Evolutionary conservation across 2,113 vertebrate species (phyloP).

Genomic region (Onychostoma macrolepis): DNA sequence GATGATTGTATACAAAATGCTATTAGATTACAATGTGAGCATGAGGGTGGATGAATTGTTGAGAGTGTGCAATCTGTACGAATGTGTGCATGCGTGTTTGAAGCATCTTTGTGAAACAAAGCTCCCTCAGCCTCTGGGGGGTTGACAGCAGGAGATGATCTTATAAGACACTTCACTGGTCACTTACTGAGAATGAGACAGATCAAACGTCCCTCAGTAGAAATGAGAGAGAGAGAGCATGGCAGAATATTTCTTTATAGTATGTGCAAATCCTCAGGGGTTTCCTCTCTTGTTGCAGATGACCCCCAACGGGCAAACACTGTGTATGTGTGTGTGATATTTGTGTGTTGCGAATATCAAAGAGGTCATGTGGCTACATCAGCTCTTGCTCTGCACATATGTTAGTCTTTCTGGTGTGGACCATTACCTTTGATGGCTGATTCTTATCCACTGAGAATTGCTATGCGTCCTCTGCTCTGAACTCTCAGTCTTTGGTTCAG

Average conservation of each 20-base stretch:
- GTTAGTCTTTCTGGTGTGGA: conserved; percentile 62
- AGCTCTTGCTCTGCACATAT: conserved; percentile 56
- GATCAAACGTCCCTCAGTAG: conserved; percentile 45
- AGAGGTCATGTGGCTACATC: conserved; percentile 39
- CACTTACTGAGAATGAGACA: conserved; percentile 58
- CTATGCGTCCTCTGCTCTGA: conserved; percentile 44
- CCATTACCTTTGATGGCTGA: conserved; percentile 65
- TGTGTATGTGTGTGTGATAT: conserved; percentile 11
- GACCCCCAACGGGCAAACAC: conserved; percentile 45
- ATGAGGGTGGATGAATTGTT: conserved; percentile 10
- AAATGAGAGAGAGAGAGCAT: background rate
- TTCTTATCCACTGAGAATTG: conserved; percentile 61
- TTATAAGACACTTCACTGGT: conserved; percentile 56
- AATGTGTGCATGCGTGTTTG: conserved; percentile 26
- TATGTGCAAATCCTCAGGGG: conserved; percentile 25
- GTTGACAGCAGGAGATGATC: conserved; percentile 22
- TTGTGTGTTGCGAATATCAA: background rate
- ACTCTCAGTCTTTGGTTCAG: conserved; percentile 26
- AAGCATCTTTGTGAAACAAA: conserved; percentile 22
- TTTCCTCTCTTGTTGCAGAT: conserved; percentile 41
- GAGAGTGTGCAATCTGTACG: conserved; percentile 5
- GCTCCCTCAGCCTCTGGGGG: conserved; percentile 9
- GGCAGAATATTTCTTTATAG: conserved; percentile 42
- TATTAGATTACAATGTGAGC: background rate
- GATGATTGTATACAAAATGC: too few species aligned